phyloP scores from a whole-genome alignment of 2,113 vertebrate species.

The Pica pica region DNA sequence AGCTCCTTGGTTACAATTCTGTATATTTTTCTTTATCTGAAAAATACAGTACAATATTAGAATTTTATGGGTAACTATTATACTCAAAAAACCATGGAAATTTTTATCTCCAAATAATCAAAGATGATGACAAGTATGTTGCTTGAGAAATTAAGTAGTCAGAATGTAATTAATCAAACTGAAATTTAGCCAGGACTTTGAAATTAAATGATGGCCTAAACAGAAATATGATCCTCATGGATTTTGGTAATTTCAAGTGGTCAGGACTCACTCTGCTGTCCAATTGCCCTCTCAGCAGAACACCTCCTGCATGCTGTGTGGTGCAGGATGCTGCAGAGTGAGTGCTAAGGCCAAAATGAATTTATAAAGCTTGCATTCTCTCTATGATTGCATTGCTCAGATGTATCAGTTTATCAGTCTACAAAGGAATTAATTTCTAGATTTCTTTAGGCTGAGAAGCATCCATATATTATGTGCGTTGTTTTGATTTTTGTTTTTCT shows the following conservation, averaged over 20 bases:
- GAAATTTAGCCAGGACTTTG: neutral
- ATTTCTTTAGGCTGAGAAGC: neutral
- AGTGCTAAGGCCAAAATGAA: neutral
- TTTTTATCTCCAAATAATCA: neutral
- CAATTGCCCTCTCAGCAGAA: neutral
- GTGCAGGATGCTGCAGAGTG: neutral
- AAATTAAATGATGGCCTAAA: neutral
- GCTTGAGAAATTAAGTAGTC: neutral
- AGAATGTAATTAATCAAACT: neutral
- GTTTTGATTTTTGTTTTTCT: conserved; percentile 5
- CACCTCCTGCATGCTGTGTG: neutral
- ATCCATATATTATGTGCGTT: neutral
- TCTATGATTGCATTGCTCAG: neutral
- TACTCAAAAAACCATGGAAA: neutral
- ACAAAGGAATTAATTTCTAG: neutral
- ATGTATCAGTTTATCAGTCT: neutral
- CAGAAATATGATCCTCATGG: neutral
- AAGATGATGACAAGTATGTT: neutral
- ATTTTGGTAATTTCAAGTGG: neutral
- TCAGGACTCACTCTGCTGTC: neutral
- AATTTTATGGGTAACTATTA: neutral
- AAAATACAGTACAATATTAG: neutral
- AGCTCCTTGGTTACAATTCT: neutral
- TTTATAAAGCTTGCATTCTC: neutral
- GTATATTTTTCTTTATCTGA: neutral